phyloP scores from a whole-genome alignment of 1,140 invertebrate species.

The Neuroterus valhalla region DNA sequence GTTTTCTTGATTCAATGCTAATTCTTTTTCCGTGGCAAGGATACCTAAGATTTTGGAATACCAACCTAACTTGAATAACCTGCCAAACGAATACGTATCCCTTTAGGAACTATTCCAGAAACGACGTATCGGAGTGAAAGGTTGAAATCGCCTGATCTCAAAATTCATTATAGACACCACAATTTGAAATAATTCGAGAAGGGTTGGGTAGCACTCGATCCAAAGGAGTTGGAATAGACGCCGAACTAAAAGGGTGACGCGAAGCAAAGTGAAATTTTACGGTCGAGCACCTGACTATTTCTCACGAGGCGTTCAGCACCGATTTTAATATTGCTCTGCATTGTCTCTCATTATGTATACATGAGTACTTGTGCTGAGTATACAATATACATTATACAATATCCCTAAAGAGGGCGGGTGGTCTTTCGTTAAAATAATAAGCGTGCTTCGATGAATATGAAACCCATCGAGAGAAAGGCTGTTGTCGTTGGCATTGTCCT shows the following conservation, averaged over 20 bases:
- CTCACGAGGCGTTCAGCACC: conserved; percentile 56
- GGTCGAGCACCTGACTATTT: conserved; percentile 60
- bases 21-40: too few species aligned
- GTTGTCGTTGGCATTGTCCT: conserved; percentile 30
- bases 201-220: conserved; percentile 27
- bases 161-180: conserved; percentile 59
- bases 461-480: conserved; percentile 40
- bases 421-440: conserved; percentile 62
- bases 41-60: too few species aligned
- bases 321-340: conserved; percentile 57
- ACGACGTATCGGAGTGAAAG: neutral
- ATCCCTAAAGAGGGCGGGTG: neutral
- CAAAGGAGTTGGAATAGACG: conserved; percentile 27
- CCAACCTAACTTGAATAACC: too few species aligned
- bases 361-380: neutral
- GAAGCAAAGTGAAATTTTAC: conserved; percentile 29
- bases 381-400: neutral
- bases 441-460: conserved; percentile 52
- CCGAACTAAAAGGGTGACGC: conserved; percentile 38
- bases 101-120: neutral
- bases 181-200: conserved; percentile 47
- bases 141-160: conserved; percentile 66
- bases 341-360: conserved; percentile 30
- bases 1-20: too few species aligned
- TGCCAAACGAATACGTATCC: neutral